These are phyloP conservation scores for Athalia circularis DNA, from an alignment of 2,888 invertebrate species.

Conservation along the genomic window DNA sequence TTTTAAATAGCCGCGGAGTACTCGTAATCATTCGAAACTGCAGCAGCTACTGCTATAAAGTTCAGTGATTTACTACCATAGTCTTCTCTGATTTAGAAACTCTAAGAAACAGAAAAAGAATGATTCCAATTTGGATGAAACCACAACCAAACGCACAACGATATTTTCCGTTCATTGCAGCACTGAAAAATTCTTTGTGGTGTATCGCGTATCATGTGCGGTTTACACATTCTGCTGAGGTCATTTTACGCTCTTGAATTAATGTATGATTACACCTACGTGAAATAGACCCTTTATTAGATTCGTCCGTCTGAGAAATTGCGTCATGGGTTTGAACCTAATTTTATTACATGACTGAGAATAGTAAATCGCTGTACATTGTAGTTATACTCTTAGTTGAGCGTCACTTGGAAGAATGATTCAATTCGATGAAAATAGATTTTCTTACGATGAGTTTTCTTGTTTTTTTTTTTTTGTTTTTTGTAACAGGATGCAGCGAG, in stretches of 20 bases:
- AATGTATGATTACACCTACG: not conserved
- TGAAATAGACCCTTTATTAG: not conserved
- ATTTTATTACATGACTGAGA: not conserved
- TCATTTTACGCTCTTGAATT: conserved; percentile 26
- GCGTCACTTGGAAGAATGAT: not conserved
- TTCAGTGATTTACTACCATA: not conserved
- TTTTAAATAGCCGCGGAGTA: not conserved
- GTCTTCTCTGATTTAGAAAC: too few species aligned
- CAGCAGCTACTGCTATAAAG: not conserved
- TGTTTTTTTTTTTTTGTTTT: too few species aligned
- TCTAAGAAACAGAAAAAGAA: too few species aligned
- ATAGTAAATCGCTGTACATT: not conserved
- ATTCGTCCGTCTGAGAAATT: not conserved
- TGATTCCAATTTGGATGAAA: not conserved
- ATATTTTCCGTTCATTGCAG: too few species aligned
- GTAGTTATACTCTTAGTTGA: not conserved
- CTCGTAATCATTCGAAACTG: not conserved
- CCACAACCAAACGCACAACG: not conserved
- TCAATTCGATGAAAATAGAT: not conserved
- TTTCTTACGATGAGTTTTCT: not conserved
- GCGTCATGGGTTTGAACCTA: not conserved
- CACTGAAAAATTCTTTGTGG: too few species aligned
- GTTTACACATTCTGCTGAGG: not conserved
- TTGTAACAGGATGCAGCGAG: conserved; percentile 67
- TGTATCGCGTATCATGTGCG: not conserved